phyloP scores from a whole-genome alignment of 2,888 invertebrate genomes.

The Halocaridina rubra region DNA sequence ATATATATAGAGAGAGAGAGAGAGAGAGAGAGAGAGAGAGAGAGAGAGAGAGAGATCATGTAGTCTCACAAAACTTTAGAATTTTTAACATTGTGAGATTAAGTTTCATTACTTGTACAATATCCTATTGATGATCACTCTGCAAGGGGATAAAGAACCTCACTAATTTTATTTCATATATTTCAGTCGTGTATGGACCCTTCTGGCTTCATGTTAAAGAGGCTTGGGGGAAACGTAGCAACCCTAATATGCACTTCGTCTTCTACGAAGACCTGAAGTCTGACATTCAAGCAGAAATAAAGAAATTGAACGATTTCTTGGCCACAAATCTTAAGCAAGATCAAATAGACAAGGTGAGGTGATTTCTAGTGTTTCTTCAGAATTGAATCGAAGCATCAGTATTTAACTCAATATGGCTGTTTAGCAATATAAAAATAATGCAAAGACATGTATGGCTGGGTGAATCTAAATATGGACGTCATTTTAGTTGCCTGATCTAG shows the following conservation, averaged over 20 bases:
- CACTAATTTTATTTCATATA: too few relatives aligned
- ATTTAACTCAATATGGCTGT: background rate
- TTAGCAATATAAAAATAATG: background rate
- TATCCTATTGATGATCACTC: too few relatives aligned
- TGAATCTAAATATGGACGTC: background rate
- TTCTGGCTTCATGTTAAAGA: constrained; percentile 54
- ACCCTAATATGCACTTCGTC: constrained; percentile 49
- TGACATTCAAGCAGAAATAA: constrained; percentile 30
- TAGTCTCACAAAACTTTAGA: too few relatives aligned
- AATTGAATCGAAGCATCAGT: background rate
- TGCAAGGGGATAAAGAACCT: too few relatives aligned
- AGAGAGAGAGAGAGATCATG: too few relatives aligned
- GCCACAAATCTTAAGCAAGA: constrained; percentile 31
- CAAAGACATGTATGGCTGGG: background rate
- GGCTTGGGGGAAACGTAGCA: constrained; percentile 24
- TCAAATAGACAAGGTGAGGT: constrained; percentile 46
- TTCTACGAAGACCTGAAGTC: constrained; percentile 55
- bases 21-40: too few relatives aligned
- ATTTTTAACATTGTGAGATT: too few relatives aligned
- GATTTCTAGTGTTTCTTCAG: too few relatives aligned
- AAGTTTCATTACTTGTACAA: too few relatives aligned
- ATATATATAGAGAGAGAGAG: too few relatives aligned
- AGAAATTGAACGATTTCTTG: constrained; percentile 40
- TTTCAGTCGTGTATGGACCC: constrained; percentile 37
- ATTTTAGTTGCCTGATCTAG: background rate